These are phyloP conservation scores for Oryzias woworae DNA, from an alignment of 2,113 vertebrate genomes.

Conservation along the genomic window DNA sequence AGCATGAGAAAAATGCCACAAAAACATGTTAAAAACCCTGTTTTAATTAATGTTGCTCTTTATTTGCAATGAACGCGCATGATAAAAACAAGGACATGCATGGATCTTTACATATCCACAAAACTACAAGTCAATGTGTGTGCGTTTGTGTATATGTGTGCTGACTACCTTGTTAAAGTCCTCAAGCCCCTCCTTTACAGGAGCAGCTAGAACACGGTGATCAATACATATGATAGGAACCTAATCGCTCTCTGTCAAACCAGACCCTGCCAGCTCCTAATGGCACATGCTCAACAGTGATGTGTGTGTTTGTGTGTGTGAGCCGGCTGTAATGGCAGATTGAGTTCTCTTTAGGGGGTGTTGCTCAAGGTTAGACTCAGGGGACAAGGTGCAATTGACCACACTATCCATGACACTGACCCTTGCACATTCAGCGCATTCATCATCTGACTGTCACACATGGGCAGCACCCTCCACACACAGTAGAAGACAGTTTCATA, in stretches of 20 bases:
- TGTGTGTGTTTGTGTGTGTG: conserved; percentile 17
- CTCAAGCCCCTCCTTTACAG: conserved; percentile 50
- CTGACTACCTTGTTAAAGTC: conserved; percentile 53
- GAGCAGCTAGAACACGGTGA: conserved; percentile 64
- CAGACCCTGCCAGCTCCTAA: conserved; percentile 70
- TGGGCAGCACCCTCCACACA: conserved; percentile 7
- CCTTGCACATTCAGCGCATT: conserved; percentile 70
- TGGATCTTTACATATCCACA: background rate
- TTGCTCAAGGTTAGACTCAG: conserved; percentile 68
- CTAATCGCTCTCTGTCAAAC: conserved; percentile 80
- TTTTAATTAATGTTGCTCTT: no score
- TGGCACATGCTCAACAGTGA: conserved; percentile 67
- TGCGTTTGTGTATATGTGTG: conserved; percentile 1
- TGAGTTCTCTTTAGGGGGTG: conserved; percentile 71
- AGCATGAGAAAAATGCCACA: no score
- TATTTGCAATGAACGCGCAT: background rate
- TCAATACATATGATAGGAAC: conserved; percentile 81
- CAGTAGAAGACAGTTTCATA: background rate
- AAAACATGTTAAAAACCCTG: no score
- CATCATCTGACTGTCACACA: conserved; percentile 74
- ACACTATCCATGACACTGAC: conserved; percentile 78
- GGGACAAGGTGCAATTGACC: conserved; percentile 75
- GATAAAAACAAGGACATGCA: background rate
- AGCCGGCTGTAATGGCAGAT: conserved; percentile 63
- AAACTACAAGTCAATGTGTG: background rate